Evolutionary conservation across 2,113 vertebrate species (phyloP).

Genomic region (Xiphophorus couchianus): DNA sequence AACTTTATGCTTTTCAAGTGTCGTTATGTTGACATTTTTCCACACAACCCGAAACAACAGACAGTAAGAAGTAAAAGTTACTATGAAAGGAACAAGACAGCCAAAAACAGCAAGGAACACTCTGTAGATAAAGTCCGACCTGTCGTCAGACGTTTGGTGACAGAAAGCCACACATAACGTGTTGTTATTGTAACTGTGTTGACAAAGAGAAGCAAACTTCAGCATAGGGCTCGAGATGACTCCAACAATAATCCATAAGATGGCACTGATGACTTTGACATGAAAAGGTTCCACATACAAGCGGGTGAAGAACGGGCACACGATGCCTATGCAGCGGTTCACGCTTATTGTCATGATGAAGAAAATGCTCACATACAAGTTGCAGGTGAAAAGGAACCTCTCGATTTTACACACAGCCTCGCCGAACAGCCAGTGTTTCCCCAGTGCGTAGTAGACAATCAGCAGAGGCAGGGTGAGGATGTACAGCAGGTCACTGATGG

Average conservation of each 20-base stretch:
- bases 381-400: constrained; percentile 84
- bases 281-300: constrained; percentile 71
- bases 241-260: constrained; percentile 74
- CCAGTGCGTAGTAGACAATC: constrained; percentile 70
- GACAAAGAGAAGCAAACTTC: constrained; percentile 68
- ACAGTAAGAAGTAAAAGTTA: constrained; percentile 78
- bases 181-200: fast-evolving
- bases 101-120: constrained; percentile 72
- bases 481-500: constrained; percentile 82
- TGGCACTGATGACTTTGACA: constrained; percentile 62
- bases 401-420: constrained; percentile 74
- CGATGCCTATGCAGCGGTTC: constrained; percentile 82
- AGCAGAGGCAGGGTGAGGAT: constrained; percentile 82
- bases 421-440: constrained; percentile 80
- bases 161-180: constrained; percentile 47
- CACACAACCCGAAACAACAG: constrained; percentile 71
- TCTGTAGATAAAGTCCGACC: constrained; percentile 64
- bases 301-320: constrained; percentile 79
- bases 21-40: constrained; percentile 69
- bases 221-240: constrained; percentile 76
- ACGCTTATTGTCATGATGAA: constrained; percentile 87
- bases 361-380: constrained; percentile 82
- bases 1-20: constrained; percentile 77
- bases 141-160: fast-evolving
- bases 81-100: constrained; percentile 81